Conservation (phyloP, 2,888 invertebrate genomes). For the Rhimphoctona megacephalus region DNA sequence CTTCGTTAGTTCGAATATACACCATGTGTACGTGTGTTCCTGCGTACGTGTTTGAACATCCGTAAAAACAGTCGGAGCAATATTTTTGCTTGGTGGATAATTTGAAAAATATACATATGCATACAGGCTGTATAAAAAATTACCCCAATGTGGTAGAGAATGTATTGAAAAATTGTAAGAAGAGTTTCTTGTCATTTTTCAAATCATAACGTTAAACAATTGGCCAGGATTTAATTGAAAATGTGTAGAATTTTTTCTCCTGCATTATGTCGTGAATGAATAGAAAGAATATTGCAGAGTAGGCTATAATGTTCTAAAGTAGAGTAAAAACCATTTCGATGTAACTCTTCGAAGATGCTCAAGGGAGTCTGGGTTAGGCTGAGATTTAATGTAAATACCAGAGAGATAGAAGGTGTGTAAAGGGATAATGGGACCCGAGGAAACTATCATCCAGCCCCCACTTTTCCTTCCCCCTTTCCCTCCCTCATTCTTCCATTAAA, state of each 20-base stretch:
- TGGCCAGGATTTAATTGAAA: background rate
- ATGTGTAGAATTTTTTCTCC: background rate
- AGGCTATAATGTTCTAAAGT: conserved; percentile 63
- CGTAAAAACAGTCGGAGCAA: background rate
- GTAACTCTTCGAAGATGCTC: conserved; percentile 63
- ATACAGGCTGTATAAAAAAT: background rate
- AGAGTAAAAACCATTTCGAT: conserved; percentile 77
- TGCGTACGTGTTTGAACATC: background rate
- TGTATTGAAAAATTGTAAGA: background rate
- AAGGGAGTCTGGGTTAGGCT: conserved; percentile 69
- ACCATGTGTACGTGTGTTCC: conserved; percentile 28
- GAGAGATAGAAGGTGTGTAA: conserved; percentile 74
- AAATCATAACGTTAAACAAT: background rate
- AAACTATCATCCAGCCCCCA: conserved; percentile 26
- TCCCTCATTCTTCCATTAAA: conserved; percentile 70
- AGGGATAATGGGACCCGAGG: conserved; percentile 75
- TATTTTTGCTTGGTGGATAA: background rate
- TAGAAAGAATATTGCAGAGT: background rate
- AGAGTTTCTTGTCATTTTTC: background rate
- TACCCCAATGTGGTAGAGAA: background rate
- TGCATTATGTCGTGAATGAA: background rate
- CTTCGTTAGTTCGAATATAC: conserved; percentile 75
- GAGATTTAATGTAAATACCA: conserved; percentile 78
- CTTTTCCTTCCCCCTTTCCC: background rate
- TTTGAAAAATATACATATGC: background rate